Percentiles rank a stretch among this genome's conserved stretches.
Conservation (phyloP, 2,113 vertebrate species). For the Synodontis membranacea region DNA sequence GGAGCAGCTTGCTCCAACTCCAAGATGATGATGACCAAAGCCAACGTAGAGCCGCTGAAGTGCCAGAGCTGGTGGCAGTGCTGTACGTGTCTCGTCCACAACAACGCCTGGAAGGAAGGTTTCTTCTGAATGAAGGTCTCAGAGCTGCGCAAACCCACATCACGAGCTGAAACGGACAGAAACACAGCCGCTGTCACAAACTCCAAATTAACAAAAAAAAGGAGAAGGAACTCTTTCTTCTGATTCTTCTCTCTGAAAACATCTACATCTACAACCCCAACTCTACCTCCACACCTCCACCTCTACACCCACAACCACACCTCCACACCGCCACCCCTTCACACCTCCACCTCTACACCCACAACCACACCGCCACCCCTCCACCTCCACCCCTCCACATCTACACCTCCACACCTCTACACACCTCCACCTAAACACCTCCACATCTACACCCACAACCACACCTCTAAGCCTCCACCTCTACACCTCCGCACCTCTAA, state of each 20-base stretch:
- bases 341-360: background rate
- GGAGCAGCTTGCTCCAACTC: slow-evolving; percentile 87
- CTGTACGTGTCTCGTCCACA: slow-evolving; percentile 95
- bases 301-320: background rate
- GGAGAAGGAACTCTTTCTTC: background rate
- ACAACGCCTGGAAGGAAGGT: slow-evolving; percentile 83
- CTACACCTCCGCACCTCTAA: background rate
- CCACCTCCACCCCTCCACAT: background rate
- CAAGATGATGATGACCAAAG: slow-evolving; percentile 97
- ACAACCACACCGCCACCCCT: background rate
- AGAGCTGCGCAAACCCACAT: slow-evolving; percentile 72
- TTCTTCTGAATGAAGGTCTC: slow-evolving; percentile 84
- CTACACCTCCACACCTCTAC: background rate
- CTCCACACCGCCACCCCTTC: background rate
- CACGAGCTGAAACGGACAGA: slow-evolving; percentile 7
- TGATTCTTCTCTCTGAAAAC: background rate
- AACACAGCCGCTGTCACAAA: slow-evolving; percentile 28
- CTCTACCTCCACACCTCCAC: background rate
- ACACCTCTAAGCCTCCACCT: background rate
- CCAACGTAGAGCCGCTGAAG: slow-evolving; percentile 94
- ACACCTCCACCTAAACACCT: background rate
- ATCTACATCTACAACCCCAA: background rate
- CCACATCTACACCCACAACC: background rate
- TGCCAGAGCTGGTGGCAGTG: slow-evolving; percentile 99
- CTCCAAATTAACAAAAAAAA: background rate